These are phyloP conservation scores for Tetropium fuscum DNA, from an alignment of 2,888 invertebrate species.

Conservation along the genomic window DNA sequence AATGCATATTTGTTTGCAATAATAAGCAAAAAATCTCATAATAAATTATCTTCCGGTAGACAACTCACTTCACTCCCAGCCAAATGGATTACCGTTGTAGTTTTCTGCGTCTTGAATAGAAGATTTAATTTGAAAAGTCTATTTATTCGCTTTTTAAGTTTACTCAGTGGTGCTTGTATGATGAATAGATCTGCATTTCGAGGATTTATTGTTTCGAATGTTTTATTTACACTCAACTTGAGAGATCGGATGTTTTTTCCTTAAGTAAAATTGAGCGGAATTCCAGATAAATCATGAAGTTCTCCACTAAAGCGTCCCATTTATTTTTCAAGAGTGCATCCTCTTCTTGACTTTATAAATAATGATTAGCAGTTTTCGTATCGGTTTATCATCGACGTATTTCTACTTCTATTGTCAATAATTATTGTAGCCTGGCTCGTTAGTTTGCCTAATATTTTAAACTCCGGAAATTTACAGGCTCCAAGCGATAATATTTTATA, in stretches of 20 bases:
- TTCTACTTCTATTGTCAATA: too few species aligned
- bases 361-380: constrained; percentile 17
- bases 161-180: constrained; percentile 39
- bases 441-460: too few species aligned
- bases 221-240: constrained; percentile 39
- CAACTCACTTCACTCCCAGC: constrained; percentile 33
- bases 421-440: too few species aligned
- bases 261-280: constrained; percentile 24
- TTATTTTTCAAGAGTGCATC: constrained; percentile 22
- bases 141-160: constrained; percentile 39
- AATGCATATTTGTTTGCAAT: constrained; percentile 3
- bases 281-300: constrained; percentile 33
- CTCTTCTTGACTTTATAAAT: constrained; percentile 21
- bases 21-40: constrained; percentile 20
- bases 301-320: constrained; percentile 21
- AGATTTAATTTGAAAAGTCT: constrained; percentile 40
- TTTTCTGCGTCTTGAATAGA: constrained; percentile 39
- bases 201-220: constrained; percentile 42
- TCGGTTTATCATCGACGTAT: background rate
- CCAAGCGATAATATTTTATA: too few species aligned
- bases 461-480: too few species aligned
- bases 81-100: constrained; percentile 39
- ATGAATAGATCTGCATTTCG: constrained; percentile 44
- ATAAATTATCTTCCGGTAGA: constrained; percentile 32
- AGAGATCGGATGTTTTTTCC: constrained; percentile 30